phyloP scores from a whole-genome alignment of 2,113 vertebrate species.

The Corvus cornix region DNA sequence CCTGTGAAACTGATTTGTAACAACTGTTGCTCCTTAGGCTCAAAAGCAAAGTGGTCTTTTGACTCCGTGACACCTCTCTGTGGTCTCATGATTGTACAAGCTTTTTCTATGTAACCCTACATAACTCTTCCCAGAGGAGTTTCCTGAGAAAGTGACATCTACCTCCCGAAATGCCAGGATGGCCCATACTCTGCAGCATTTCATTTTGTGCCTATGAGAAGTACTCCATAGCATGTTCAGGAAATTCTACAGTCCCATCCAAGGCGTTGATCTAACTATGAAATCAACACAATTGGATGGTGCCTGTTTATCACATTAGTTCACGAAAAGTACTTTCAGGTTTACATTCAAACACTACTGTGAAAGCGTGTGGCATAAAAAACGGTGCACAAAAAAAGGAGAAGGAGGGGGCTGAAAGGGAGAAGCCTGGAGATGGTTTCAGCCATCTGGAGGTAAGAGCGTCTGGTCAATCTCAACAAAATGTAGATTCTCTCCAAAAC shows the following conservation, averaged over 20 bases:
- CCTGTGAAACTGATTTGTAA: not conserved
- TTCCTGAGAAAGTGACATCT: not conserved
- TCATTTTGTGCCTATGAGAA: not conserved
- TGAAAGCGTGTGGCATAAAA: not conserved
- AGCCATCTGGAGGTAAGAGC: not conserved
- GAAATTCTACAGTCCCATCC: not conserved
- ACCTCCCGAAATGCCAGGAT: not conserved
- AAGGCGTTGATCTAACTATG: not conserved
- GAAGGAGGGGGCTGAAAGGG: not conserved
- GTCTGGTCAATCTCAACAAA: not conserved
- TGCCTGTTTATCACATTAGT: not conserved
- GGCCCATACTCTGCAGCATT: not conserved
- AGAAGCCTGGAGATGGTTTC: not conserved
- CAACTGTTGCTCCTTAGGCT: not conserved
- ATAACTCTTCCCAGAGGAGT: not conserved
- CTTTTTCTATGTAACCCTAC: not conserved
- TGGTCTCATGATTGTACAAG: not conserved
- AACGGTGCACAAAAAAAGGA: not conserved
- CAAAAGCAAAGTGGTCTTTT: not conserved
- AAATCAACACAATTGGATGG: not conserved
- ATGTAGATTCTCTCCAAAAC: not conserved
- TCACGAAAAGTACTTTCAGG: not conserved
- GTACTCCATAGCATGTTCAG: not conserved
- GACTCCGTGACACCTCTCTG: not conserved
- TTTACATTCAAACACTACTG: not conserved